Evolutionary conservation across 1,140 invertebrate genomes (phyloP).

Genomic region (Platyscapa corneri): DNA sequence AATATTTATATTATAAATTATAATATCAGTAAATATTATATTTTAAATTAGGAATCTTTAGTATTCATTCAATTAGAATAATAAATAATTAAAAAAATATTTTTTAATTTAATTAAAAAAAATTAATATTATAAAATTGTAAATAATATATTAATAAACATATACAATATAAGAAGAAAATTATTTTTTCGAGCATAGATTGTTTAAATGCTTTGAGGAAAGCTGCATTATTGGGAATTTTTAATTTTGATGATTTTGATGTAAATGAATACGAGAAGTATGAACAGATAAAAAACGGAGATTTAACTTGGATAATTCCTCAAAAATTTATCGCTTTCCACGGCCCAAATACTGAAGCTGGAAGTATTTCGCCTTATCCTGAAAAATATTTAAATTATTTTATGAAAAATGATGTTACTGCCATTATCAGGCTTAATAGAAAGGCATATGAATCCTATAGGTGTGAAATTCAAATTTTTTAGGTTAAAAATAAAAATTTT

Average conservation of each 20-base stretch:
- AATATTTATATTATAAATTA: too few species aligned
- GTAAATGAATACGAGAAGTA: slow-evolving; percentile 91
- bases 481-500: neutral
- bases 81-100: too few species aligned
- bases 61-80: too few species aligned
- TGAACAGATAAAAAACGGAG: slow-evolving; percentile 84
- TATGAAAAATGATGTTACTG: slow-evolving; percentile 81
- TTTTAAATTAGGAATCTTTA: too few species aligned
- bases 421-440: slow-evolving; percentile 85
- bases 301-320: slow-evolving; percentile 90
- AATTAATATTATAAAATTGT: neutral
- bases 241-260: slow-evolving; percentile 96
- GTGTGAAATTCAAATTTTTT: slow-evolving; percentile 55
- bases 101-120: too few species aligned
- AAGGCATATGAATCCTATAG: slow-evolving; percentile 82
- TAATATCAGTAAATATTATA: too few species aligned
- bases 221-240: slow-evolving; percentile 88
- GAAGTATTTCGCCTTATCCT: slow-evolving; percentile 81
- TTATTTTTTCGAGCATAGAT: slow-evolving; percentile 77
- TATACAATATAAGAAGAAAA: neutral
- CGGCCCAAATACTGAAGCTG: slow-evolving; percentile 82
- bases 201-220: slow-evolving; percentile 92
- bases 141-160: neutral
- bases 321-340: slow-evolving; percentile 89
- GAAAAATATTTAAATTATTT: slow-evolving; percentile 89